These are phyloP conservation scores for Serrognathus titanus DNA, from an alignment of 2,888 invertebrate genomes.

Conservation along the genomic window DNA sequence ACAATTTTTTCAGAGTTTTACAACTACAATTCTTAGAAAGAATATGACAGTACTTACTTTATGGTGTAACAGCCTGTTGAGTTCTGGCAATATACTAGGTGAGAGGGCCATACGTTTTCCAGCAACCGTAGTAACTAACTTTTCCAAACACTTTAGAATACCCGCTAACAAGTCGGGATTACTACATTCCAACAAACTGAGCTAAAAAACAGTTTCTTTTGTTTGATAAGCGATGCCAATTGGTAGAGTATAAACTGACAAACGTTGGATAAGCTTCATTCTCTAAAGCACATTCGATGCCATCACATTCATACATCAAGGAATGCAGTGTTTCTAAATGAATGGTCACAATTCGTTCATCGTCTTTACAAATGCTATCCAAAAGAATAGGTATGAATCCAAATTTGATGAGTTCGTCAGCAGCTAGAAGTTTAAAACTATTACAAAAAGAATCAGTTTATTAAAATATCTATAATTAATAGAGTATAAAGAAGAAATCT, in stretches of 20 bases:
- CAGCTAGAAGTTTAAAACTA: conserved; percentile 33
- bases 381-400: conserved; percentile 43
- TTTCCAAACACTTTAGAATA: conserved; percentile 39
- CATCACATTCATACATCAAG: conserved; percentile 41
- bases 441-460: neutral
- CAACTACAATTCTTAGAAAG: too few species aligned
- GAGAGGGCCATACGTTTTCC: conserved; percentile 45
- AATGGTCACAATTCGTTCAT: conserved; percentile 38
- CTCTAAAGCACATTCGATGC: conserved; percentile 43
- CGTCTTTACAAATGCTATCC: conserved; percentile 35
- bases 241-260: neutral
- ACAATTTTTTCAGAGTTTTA: too few species aligned
- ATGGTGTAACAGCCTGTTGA: conserved; percentile 39
- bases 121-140: conserved; percentile 37
- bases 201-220: neutral
- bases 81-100: conserved; percentile 35
- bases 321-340: conserved; percentile 43
- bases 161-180: conserved; percentile 13
- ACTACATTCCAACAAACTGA: conserved; percentile 7
- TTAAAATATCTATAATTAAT: neutral
- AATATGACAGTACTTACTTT: conserved; percentile 36
- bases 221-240: too few species aligned
- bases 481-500: neutral
- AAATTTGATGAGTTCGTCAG: conserved; percentile 42
- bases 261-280: conserved; percentile 42